phyloP scores from a whole-genome alignment of 2,113 vertebrate genomes.

The Carassius gibelio region DNA sequence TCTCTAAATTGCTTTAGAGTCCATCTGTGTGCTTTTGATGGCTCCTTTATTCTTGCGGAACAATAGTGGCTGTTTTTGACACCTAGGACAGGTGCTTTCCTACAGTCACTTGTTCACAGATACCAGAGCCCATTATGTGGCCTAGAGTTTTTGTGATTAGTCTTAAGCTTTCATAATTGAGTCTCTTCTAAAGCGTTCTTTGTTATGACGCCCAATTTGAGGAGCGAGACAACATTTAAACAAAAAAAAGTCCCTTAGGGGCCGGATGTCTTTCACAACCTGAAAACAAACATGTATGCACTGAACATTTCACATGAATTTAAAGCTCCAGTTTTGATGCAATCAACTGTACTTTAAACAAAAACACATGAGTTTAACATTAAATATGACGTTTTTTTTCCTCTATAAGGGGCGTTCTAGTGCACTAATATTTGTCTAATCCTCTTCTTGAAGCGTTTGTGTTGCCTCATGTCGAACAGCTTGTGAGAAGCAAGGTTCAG shows the following conservation, averaged over 20 bases:
- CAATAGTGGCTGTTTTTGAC: slow-evolving; percentile 21
- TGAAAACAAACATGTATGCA: not conserved
- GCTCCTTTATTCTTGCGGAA: not conserved
- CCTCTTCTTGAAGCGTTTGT: slow-evolving; percentile 61
- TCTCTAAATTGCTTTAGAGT: not conserved
- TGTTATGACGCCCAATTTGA: not conserved
- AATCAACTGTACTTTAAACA: not conserved
- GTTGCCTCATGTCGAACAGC: slow-evolving; percentile 85
- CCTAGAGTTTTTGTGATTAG: not conserved
- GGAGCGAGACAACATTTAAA: not conserved
- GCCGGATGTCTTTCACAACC: not conserved
- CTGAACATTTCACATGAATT: not conserved
- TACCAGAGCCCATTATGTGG: not conserved
- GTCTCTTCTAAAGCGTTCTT: not conserved
- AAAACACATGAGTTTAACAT: not conserved
- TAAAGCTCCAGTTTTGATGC: not conserved
- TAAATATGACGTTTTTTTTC: not conserved
- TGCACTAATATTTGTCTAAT: not conserved
- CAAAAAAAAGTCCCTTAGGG: not conserved
- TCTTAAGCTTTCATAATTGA: not conserved
- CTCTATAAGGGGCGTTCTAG: not conserved
- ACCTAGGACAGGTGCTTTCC: slow-evolving; percentile 6
- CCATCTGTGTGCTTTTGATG: not conserved
- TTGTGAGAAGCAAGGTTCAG: slow-evolving; percentile 85
- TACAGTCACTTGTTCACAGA: slow-evolving; percentile 3